Percentiles rank a stretch among this genome's conserved stretches.
These are phyloP conservation scores for Alca torda DNA, from an alignment of 2,797 vertebrate genomes.

Conservation along the genomic window DNA sequence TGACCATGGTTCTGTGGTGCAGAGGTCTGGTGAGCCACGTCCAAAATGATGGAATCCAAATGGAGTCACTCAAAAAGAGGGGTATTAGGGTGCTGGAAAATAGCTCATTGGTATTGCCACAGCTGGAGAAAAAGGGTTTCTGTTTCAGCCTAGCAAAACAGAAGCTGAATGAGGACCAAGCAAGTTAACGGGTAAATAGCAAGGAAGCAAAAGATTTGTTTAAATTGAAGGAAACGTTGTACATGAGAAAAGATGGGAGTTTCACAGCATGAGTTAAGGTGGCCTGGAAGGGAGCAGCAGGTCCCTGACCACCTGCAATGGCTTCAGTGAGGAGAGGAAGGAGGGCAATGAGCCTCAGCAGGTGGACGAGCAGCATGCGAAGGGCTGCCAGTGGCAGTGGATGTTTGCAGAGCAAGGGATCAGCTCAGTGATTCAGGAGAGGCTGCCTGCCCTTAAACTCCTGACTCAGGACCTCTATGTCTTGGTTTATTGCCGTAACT, in stretches of 20 bases:
- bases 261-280: rapidly evolving
- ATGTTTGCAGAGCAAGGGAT: too few species aligned
- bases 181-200: background rate
- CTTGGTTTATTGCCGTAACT: background rate
- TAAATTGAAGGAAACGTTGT: background rate
- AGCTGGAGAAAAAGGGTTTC: background rate
- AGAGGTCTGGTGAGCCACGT: background rate
- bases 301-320: rapidly evolving
- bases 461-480: background rate
- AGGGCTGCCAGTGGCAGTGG: background rate
- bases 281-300: background rate
- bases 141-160: background rate
- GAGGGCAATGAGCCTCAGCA: background rate
- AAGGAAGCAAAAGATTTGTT: background rate
- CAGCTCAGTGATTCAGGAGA: background rate
- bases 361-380: rapidly evolving
- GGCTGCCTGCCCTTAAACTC: background rate
- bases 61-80: background rate
- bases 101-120: background rate
- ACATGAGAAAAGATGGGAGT: background rate
- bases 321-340: background rate
- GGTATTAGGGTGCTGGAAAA: background rate
- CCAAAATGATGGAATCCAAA: background rate
- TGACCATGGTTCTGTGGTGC: background rate
- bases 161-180: background rate